These are phyloP conservation scores for Scyliorhinus canicula DNA, from an alignment of 2,797 vertebrate genomes.

Conservation along the genomic window DNA sequence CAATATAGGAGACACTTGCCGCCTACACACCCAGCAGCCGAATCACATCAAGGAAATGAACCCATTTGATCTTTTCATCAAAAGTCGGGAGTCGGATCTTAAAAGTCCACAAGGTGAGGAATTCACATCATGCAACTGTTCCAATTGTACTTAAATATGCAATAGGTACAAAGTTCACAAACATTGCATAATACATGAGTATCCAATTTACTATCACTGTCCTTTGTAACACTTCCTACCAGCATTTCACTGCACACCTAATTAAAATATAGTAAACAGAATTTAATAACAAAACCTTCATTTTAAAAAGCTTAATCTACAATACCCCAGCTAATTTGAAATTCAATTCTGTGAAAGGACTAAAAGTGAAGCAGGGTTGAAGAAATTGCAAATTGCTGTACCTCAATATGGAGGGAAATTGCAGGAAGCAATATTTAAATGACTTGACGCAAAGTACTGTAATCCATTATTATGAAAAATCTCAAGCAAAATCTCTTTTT, in stretches of 20 bases:
- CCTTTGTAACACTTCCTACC: neutral
- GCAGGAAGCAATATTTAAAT: neutral
- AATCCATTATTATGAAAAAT: neutral
- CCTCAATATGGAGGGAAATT: neutral
- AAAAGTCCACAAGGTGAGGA: neutral
- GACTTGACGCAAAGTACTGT: neutral
- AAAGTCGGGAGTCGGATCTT: neutral
- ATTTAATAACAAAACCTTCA: neutral
- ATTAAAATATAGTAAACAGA: neutral
- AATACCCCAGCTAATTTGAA: neutral
- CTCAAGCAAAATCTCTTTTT: no score
- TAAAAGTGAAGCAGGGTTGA: neutral
- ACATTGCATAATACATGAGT: neutral
- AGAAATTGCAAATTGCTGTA: neutral
- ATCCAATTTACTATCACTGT: neutral
- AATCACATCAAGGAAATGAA: neutral
- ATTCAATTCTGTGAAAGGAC: neutral
- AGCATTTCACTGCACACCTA: neutral
- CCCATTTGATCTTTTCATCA: neutral
- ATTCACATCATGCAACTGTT: neutral
- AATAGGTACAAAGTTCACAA: neutral
- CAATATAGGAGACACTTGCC: neutral
- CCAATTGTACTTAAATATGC: neutral
- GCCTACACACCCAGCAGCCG: neutral
- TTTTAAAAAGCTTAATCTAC: neutral